Evolutionary conservation across 2,113 vertebrate genomes (phyloP), one percentile per base, ranked within the genome.

Genomic region (Chaetodon auriga): DNA sequence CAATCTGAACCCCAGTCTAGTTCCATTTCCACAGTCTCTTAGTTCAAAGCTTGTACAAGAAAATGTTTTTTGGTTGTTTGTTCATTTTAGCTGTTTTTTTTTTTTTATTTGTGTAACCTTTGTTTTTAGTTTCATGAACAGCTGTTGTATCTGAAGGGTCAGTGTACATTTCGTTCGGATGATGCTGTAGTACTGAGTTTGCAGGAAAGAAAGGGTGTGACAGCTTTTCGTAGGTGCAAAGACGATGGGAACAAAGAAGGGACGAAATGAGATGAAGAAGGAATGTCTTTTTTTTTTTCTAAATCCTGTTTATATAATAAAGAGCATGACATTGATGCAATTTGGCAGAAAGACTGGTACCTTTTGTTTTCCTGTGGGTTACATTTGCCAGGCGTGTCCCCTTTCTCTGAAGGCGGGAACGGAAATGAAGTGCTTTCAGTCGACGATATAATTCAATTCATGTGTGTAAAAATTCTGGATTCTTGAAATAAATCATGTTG

Each of bases 351-450:
- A 82, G 38, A 82, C 64, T 87, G 80, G 63, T 75, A 85, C 55
- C 12, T 79, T 75, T 72, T 83, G 57, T 87, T 81, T 81, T 75
- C 60, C 49, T 88, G 65, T 83, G 75, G 53, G 48, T 75, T 75
- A 25, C 54, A 72, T 74, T 62, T 6, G 21, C 60, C 75, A 74
- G 63, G 80, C 41, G 7, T 55, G 45, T 77, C 36, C 45, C 51
- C 46, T 60, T 63, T 82, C 84, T 87, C 74, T 72, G 5, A 68
- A 86, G 53, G 62, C 64, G 75, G 72, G 58, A 82, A 81, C 73
- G 69, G 62, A 86, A 93, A 90, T 88, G 83, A 87, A 90, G 64
- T 86, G 36, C 54, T 83, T 89, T 68, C 19, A 74, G 80, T 79
- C 53, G 54, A 41, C 80, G 74, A 73, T 81, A 76, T 88, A 55